Evolutionary conservation across 2,888 invertebrate genomes (phyloP), one percentile per base, ranked within the genome.

Genomic region (Sphecodes monilicornis): DNA sequence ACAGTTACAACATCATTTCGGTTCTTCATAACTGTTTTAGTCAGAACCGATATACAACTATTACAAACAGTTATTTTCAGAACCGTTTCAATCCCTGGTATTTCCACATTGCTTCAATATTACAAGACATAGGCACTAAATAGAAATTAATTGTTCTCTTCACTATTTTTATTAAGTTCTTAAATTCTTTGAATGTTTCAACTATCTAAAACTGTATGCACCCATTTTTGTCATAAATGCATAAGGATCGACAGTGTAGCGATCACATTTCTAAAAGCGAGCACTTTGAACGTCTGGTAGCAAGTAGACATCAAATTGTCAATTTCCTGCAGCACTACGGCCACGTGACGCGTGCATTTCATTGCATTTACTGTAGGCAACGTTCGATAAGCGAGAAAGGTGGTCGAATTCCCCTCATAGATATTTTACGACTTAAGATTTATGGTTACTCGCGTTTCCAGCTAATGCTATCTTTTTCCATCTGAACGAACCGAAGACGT

Each of bases 391-490:
- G 41, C 60, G 78, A 71, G 78, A 74, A 74, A 71, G 74, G 78
- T 72, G 78, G 80, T 84, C 77, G 84, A 88, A 90, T 89, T 71
- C 78, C 77, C 79, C 81, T 80, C 86, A 82, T 89, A 88, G 90
- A 92, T 91, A 92, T 91, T 92, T 92, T 90, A 88, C 85, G 82
- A 86, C 86, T 78, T 82, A 90, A 91, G 92, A 93, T 93, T 91
- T 91, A 92, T 93, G 90, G 90, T 91, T 89, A 84, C 87, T 82
- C 80, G 80, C 87, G 89, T 87, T 91, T 85, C 80, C 87, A 76
- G 86, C 89, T 91, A 92, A 92, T 91, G 88, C 89, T 89, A 88
- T 84, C 84, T 76, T 84, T 74, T 83, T 76, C 78, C 80, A 80
- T 78, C 73, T 71, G 73, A 46, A 64, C 70, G 74, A 29, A 76